A percentile compares a stretch with the other conserved stretches of the same genome.
Evolutionary conservation across 2,797 vertebrate genomes (phyloP).

Genomic region (Sciurus vulgaris): DNA sequence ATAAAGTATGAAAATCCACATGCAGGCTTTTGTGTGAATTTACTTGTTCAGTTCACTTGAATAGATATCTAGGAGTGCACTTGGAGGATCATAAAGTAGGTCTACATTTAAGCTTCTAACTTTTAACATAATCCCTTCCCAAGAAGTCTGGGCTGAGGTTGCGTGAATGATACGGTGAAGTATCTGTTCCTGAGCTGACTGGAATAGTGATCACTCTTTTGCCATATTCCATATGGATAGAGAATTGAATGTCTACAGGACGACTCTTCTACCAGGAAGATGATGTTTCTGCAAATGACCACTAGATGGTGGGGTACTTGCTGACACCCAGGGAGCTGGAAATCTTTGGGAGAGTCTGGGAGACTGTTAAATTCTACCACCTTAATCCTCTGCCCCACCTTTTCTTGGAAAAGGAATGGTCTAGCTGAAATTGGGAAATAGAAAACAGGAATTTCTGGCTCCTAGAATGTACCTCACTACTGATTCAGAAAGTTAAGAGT

Average conservation of each 20-base stretch:
- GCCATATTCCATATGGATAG: slow-evolving; percentile 11
- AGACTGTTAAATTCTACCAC: slow-evolving; percentile 12
- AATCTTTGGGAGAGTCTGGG: slow-evolving; percentile 25
- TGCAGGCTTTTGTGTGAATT: slow-evolving; percentile 26
- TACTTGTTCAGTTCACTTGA: slow-evolving; percentile 33
- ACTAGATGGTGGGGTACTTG: slow-evolving; percentile 26
- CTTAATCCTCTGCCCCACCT: background rate
- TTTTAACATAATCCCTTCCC: slow-evolving; percentile 55
- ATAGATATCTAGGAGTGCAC: background rate
- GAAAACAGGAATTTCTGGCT: background rate
- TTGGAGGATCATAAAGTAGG: background rate
- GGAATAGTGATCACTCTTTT: slow-evolving; percentile 35
- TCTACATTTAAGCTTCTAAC: slow-evolving; percentile 50
- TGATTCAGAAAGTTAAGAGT: slow-evolving; percentile 43
- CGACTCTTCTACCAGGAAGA: slow-evolving; percentile 21
- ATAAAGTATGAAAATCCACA: slow-evolving; percentile 46
- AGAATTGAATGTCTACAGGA: slow-evolving; percentile 6
- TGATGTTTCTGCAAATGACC: slow-evolving; percentile 49
- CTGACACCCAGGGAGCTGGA: background rate
- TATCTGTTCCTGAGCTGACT: slow-evolving; percentile 14
- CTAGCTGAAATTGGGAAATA: slow-evolving; percentile 7
- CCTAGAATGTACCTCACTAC: background rate
- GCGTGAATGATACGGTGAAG: background rate
- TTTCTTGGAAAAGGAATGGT: slow-evolving; percentile 51
- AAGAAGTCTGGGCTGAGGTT: slow-evolving; percentile 24